phyloP scores from a whole-genome alignment of 2,888 invertebrate species.

The Chymomyza caudatula region DNA sequence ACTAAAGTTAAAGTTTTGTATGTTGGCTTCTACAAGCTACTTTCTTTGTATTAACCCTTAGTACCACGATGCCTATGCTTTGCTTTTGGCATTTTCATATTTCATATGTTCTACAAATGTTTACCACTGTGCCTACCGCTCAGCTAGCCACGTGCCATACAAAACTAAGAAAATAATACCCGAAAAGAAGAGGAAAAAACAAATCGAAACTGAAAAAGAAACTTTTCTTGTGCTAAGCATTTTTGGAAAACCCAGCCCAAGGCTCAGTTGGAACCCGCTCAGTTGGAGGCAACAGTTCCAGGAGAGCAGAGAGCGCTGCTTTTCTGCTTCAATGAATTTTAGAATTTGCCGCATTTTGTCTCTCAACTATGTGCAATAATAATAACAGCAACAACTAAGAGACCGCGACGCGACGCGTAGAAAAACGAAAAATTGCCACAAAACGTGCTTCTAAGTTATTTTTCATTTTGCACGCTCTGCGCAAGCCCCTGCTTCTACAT shows the following conservation, averaged over 20 bases:
- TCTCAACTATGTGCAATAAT: slow-evolving; percentile 48
- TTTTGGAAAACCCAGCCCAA: not conserved
- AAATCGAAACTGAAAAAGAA: slow-evolving; percentile 4
- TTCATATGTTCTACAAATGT: not conserved
- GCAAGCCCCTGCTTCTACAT: not conserved
- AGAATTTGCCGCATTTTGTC: slow-evolving; percentile 51
- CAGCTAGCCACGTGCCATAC: not conserved
- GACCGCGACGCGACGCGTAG: slow-evolving; percentile 17
- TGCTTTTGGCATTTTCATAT: too few relatives aligned
- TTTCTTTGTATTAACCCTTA: too few relatives aligned
- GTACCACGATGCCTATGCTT: too few relatives aligned
- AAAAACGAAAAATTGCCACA: slow-evolving; percentile 54
- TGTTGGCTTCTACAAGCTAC: too few relatives aligned
- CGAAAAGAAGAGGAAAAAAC: not conserved
- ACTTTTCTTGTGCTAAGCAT: not conserved
- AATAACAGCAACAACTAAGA: slow-evolving; percentile 20
- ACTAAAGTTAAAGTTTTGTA: too few relatives aligned
- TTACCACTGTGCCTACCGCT: not conserved
- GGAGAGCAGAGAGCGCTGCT: slow-evolving; percentile 25
- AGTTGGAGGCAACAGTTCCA: not conserved
- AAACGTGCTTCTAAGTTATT: slow-evolving; percentile 73
- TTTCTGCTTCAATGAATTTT: slow-evolving; percentile 49
- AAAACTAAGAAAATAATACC: not conserved
- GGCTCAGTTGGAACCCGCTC: not conserved
- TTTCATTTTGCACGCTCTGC: slow-evolving; percentile 56